Base-by-base conservation (phyloP, 2,113 vertebrate species). In the Pteruthius melanotis region DNA sequence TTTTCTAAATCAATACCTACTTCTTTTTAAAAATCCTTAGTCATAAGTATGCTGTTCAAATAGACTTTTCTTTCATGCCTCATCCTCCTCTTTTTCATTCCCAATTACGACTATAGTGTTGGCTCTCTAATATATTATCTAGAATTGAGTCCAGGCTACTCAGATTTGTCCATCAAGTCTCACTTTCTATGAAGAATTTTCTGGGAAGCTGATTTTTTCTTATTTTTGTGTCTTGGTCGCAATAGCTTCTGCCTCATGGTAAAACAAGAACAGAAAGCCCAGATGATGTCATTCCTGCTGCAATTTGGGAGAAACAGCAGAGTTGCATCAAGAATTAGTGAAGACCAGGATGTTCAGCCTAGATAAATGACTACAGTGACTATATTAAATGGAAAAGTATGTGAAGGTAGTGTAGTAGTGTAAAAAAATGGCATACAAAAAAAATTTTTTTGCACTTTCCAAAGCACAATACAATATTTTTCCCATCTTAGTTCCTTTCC, bases 71-170 rank as follows among this genome's bases (percentile, higher is more conserved):
- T 68, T 85, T 84, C 15, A 24, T 15, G 4, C 11, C 6, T 75
- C 21, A 27, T 42, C 6, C 3, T 1, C 3, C 4, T 63, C 7
- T 81, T 86, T 14, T 70, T 76, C 44, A 64, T 6, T 70, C 23
- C 2, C 0, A 1, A 9, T 30, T 17, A 5, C 1, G 0, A 9
- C 18, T 24, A 8, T 14, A 26, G 3, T 24, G 10, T 15, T 71
- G 24, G 13, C 53, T 15, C 2, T 57, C 26, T 63, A 63, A 42
- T 10, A 12, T 6, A 23, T 11, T 65, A 14, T 42, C 35, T 50
- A 54, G 10, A 71, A 85, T 3, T 17, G 7, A 49, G 9, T 65
- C 45, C 40, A 12, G 1, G 4, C 80, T 84, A 54, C 66, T 57
- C 20, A 2, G 6, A 18, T 10, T 44, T 10, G 12, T 78, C 35